These are phyloP conservation scores for Heptranchias perlo DNA, from an alignment of 2,113 vertebrate species.

Conservation along the genomic window DNA sequence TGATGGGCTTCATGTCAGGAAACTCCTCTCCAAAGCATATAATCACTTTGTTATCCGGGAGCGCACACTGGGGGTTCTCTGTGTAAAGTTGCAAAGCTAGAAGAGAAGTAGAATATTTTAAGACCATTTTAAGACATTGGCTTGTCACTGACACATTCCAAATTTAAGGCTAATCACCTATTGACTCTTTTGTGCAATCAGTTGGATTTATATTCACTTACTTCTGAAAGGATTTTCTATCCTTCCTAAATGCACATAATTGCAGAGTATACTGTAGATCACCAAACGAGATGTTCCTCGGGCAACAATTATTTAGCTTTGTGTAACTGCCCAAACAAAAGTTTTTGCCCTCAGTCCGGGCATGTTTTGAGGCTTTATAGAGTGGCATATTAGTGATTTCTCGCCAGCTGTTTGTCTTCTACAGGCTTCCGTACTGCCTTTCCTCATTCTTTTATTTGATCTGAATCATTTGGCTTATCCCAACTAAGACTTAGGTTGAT, in stretches of 20 bases:
- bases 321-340: not conserved
- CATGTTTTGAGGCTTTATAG: not conserved
- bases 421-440: not conserved
- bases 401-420: not conserved
- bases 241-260: not conserved
- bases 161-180: not conserved
- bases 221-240: not conserved
- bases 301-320: not conserved
- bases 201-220: not conserved
- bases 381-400: not conserved
- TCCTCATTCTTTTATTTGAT: not conserved
- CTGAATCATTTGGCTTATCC: not conserved
- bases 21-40: constrained; percentile 95
- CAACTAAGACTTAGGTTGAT: not conserved
- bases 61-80: constrained; percentile 63
- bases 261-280: not conserved
- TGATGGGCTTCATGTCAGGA: constrained; percentile 63
- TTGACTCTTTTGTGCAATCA: not conserved
- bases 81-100: constrained; percentile 82
- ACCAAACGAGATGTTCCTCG: not conserved
- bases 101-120: constrained; percentile 38
- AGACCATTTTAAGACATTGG: too few species aligned
- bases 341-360: not conserved
- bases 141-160: not conserved
- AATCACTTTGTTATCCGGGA: constrained; percentile 73